Percentiles rank a stretch among this genome's conserved stretches.
phyloP scores from a whole-genome alignment of 2,888 invertebrate genomes.

The Argyra leucocephala region DNA sequence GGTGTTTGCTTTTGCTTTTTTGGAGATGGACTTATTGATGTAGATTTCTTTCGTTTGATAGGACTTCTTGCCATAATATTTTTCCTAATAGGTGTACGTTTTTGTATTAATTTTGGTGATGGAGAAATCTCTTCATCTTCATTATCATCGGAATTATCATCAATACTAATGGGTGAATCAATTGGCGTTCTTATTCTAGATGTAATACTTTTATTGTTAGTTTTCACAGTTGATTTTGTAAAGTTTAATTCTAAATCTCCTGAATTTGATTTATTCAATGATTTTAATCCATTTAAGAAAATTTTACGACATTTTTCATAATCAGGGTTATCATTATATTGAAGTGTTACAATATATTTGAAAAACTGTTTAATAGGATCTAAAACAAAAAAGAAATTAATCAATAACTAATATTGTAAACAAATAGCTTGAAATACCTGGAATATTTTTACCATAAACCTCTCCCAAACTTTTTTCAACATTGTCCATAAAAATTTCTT shows the following conservation, averaged over 20 bases:
- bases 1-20: conserved; percentile 12
- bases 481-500: conserved; percentile 58
- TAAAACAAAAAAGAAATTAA: conserved; percentile 37
- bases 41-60: conserved; percentile 3
- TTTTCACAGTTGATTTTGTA: conserved; percentile 18
- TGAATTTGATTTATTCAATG: conserved; percentile 48
- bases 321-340: conserved; percentile 63
- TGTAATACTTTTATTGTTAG: too few relatives aligned
- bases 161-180: conserved; percentile 25
- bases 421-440: conserved; percentile 34
- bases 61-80: background rate
- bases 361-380: conserved; percentile 56
- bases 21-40: conserved; percentile 19
- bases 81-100: background rate
- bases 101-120: background rate
- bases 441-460: conserved; percentile 39
- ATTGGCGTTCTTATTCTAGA: too few relatives aligned
- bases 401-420: too few relatives aligned
- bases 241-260: conserved; percentile 48
- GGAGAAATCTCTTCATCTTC: background rate
- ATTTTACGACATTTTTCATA: conserved; percentile 61
- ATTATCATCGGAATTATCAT: conserved; percentile 12
- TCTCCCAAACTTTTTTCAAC: conserved; percentile 29
- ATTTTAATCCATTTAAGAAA: conserved; percentile 56
- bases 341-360: conserved; percentile 55